phyloP scores from a whole-genome alignment of 2,888 invertebrate genomes.

The Nasonovia ribisnigri region DNA sequence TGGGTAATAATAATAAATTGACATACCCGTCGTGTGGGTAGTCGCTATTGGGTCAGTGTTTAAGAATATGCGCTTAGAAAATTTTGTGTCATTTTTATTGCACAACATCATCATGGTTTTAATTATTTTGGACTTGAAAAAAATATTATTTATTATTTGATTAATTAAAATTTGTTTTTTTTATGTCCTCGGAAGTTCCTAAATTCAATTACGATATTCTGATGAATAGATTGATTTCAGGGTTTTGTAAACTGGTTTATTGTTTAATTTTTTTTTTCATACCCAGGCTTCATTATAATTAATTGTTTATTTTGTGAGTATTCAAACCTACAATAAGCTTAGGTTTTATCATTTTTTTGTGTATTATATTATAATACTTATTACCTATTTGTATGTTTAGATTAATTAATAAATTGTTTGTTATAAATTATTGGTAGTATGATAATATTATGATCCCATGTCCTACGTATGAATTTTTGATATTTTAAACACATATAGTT shows the following conservation, averaged over 20 bases:
- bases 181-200: not conserved
- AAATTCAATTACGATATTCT: not conserved
- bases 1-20: not conserved
- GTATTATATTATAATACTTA: too few species aligned
- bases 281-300: not conserved
- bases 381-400: not conserved
- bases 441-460: not conserved
- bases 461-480: not conserved
- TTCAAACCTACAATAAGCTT: not conserved
- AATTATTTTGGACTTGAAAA: constrained; percentile 30
- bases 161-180: constrained; percentile 40
- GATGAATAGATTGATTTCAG: constrained; percentile 5
- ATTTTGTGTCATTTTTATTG: not conserved
- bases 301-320: not conserved
- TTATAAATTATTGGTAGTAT: not conserved
- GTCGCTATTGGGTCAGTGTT: not conserved
- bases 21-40: not conserved
- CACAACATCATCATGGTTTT: not conserved
- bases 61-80: not conserved
- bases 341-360: not conserved
- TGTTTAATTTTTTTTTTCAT: not conserved
- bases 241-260: constrained; percentile 14
- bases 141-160: not conserved
- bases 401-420: not conserved
- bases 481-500: not conserved